Evolutionary conservation across 2,113 vertebrate species (phyloP).

Genomic region (Herpetotheres cachinnans): DNA sequence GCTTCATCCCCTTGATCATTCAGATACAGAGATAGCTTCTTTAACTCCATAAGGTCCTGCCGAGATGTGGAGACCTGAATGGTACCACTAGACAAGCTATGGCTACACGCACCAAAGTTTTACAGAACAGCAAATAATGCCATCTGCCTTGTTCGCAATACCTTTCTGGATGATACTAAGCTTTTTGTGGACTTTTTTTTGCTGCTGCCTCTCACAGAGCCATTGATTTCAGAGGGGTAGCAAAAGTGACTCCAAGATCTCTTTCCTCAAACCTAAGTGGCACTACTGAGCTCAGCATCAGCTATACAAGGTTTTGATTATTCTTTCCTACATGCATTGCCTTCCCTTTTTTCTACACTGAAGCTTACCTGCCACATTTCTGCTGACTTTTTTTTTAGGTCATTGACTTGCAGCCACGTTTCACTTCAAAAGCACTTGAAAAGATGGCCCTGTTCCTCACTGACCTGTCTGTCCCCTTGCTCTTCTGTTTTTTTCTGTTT

Average conservation of each 20-base stretch:
- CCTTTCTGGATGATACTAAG: background rate
- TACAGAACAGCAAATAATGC: background rate
- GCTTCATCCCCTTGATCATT: background rate
- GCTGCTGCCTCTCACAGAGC: background rate
- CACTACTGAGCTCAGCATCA: background rate
- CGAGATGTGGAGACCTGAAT: background rate
- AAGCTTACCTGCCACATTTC: background rate
- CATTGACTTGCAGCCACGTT: background rate
- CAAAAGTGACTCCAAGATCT: background rate
- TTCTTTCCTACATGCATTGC: background rate
- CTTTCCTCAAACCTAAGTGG: background rate
- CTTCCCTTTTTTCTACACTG: background rate
- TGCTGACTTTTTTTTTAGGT: background rate
- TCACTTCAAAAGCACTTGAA: background rate
- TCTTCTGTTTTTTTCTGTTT: background rate
- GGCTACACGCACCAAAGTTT: background rate
- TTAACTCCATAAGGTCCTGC: background rate
- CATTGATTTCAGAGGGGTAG: background rate
- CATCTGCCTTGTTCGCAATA: background rate
- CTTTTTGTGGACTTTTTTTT: background rate
- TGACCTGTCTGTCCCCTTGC: background rate
- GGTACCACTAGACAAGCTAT: background rate
- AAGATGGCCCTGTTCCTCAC: background rate
- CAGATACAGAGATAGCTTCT: background rate
- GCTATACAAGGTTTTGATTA: background rate